These are phyloP conservation scores for Argyresthia albistria DNA, from an alignment of 2,888 invertebrate species.

Conservation along the genomic window DNA sequence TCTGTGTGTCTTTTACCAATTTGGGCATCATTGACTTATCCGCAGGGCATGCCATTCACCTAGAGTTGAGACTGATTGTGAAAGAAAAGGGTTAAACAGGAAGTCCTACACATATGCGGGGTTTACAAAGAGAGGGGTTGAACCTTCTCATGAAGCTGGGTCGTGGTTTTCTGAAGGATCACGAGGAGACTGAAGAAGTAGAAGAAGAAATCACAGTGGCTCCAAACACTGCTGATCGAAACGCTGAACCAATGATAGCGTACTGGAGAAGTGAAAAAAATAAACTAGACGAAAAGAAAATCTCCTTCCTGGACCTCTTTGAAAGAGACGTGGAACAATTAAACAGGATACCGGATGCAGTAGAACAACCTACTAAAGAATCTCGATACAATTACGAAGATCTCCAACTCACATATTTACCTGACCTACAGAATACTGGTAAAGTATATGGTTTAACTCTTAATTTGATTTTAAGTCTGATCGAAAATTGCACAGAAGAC, in stretches of 20 bases:
- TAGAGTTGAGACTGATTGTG: conserved; percentile 51
- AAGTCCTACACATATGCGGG: conserved; percentile 58
- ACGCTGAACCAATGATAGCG: conserved; percentile 49
- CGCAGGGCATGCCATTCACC: conserved; percentile 65
- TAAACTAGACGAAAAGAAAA: conserved; percentile 36
- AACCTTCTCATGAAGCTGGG: conserved; percentile 55
- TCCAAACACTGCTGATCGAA: conserved; percentile 17
- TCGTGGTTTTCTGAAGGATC: conserved; percentile 28
- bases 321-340: conserved; percentile 35
- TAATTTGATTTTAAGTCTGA: conserved; percentile 19
- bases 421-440: conserved; percentile 39
- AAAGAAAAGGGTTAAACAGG: conserved; percentile 45
- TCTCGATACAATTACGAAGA: conserved; percentile 56
- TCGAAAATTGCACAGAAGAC: conserved; percentile 39
- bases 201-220: too few species aligned
- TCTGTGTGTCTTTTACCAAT: conserved; percentile 67
- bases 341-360: conserved; percentile 52
- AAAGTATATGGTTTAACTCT: conserved; percentile 55
- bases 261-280: conserved; percentile 62
- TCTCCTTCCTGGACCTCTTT: conserved; percentile 51
- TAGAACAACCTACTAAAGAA: conserved; percentile 51
- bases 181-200: conserved; percentile 16
- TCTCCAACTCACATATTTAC: conserved; percentile 39
- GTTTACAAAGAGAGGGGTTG: conserved; percentile 54
- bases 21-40: conserved; percentile 68